A percentile compares a stretch with the other conserved stretches of the same genome.
phyloP scores from a whole-genome alignment of 64 coral and sea anemone species.

The Montipora cactus region DNA sequence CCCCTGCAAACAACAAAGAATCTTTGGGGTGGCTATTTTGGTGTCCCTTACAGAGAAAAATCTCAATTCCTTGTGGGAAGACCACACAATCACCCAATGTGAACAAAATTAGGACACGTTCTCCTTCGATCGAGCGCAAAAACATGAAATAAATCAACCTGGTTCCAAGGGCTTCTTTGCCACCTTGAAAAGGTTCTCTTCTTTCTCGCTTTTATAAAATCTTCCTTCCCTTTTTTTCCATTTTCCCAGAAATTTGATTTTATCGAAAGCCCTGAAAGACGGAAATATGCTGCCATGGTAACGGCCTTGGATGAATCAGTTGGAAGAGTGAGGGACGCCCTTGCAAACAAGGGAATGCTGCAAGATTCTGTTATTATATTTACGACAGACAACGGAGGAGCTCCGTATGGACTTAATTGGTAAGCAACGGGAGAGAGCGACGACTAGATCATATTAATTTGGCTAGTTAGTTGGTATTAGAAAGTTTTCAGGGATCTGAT shows the following conservation, averaged over 20 bases:
- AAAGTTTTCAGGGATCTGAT: too few species aligned
- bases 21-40: too few species aligned
- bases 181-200: not conserved
- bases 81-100: too few species aligned
- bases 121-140: too few species aligned
- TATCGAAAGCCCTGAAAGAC: conserved; percentile 64
- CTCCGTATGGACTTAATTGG: conserved; percentile 92
- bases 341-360: conserved; percentile 73
- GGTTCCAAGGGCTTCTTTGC: too few species aligned
- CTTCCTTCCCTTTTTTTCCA: not conserved
- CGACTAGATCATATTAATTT: too few species aligned
- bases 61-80: too few species aligned
- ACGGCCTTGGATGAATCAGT: conserved; percentile 84
- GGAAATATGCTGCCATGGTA: conserved; percentile 92
- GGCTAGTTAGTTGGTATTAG: too few species aligned
- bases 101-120: too few species aligned
- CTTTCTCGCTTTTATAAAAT: not conserved
- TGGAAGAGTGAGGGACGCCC: conserved; percentile 64
- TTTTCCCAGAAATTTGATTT: conserved; percentile 65
- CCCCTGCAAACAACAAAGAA: too few species aligned
- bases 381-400: conserved; percentile 91
- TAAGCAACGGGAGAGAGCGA: not conserved
- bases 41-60: too few species aligned
- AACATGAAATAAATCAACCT: too few species aligned
- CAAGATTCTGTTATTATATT: conserved; percentile 87